These are phyloP conservation scores for Phasianus colchicus DNA, from an alignment of 2,113 vertebrate genomes.

Conservation along the genomic window DNA sequence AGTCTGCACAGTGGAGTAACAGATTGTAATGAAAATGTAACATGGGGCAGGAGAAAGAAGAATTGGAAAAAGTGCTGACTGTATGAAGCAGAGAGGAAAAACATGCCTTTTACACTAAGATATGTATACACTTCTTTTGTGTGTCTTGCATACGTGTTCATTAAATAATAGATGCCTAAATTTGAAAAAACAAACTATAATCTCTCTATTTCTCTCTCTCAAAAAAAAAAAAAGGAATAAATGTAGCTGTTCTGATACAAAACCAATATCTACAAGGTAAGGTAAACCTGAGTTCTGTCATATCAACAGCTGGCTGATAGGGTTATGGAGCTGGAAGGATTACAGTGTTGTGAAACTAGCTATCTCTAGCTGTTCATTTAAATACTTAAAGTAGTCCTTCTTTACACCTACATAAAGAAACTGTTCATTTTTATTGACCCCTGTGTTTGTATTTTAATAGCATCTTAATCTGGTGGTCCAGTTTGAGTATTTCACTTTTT, in stretches of 20 bases:
- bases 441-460: slow-evolving; percentile 23
- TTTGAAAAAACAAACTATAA: not conserved
- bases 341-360: not conserved
- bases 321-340: not conserved
- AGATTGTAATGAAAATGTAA: slow-evolving; percentile 26
- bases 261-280: not conserved
- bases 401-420: not conserved
- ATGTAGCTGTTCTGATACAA: slow-evolving; percentile 1
- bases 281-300: not conserved
- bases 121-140: not conserved
- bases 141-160: slow-evolving; percentile 25
- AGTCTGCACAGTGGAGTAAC: slow-evolving; percentile 36
- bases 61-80: slow-evolving; percentile 16
- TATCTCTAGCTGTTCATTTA: not conserved
- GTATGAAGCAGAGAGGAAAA: slow-evolving; percentile 40
- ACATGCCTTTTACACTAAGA: slow-evolving; percentile 37
- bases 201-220: not conserved
- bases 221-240: slow-evolving; percentile 10
- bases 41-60: not conserved
- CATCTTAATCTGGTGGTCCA: slow-evolving; percentile 28
- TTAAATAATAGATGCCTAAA: not conserved
- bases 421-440: not conserved
- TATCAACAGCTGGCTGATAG: not conserved
- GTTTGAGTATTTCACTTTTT: slow-evolving; percentile 34
- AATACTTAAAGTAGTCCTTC: not conserved